Evolutionary conservation across 2,888 invertebrate species (phyloP), one percentile per base, ranked within the genome.

Genomic region (Drosophila buzzatii): DNA sequence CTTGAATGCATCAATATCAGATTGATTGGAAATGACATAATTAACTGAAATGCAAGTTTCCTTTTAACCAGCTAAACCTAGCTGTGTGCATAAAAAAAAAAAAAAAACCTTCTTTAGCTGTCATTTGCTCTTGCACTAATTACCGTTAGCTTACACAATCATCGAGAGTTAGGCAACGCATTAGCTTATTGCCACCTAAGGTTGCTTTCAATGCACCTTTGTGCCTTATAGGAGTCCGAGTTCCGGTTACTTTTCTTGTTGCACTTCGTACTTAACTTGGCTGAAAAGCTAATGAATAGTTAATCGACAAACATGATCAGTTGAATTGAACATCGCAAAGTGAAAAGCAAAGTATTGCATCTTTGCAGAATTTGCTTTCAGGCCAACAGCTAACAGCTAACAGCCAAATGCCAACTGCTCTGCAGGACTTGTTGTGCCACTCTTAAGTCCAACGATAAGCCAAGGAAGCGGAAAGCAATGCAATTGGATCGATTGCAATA

Each of bases 401-500:
- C 14, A 8, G 16, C 23, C 45, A 27, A 9, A 27, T 9, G 27
- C 3, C 4, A 49, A 49, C n/a, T 31, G 31, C 16, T 37, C 35
- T 23, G n/a, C 10, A 23, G 23, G 23, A 53, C 39, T 53, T 41
- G 41, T 16, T 41, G n/a, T 41, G n/a, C 41, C 8, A 3, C 41
- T 41, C n/a, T 41, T 65, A n/a, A 45, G 45, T 31, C 37, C 33
- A 20, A 18, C 31, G 52, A 41, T 33, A 18, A 69, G 45, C 45
- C 53, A 68, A 39, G 58, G 39, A 65, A 58, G 53, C 18, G 57
- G 35, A 44, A 33, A 69, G 56, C 55, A 39, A 47, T 55, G 69
- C 39, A 65, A 53, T 58, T n/a, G 53, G 37, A 70, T 70, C 57
- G 58, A 70, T 49, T 53, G 41, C 42, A 27, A 9, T 45, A 18